These are phyloP conservation scores for Eurypyga helias DNA, from an alignment of 2,113 vertebrate species.

Conservation along the genomic window DNA sequence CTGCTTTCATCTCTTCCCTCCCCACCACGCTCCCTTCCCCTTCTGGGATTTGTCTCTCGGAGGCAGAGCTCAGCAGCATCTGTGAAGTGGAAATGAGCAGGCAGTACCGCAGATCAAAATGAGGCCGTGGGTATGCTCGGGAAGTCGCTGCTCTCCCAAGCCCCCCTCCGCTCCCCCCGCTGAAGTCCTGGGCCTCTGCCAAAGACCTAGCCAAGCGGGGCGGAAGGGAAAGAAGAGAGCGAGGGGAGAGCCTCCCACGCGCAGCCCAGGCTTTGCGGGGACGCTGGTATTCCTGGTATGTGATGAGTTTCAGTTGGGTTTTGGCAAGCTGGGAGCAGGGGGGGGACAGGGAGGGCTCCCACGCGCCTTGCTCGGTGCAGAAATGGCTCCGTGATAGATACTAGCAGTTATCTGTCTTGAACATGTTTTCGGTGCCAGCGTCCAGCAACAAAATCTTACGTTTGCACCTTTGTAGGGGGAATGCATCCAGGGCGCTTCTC, in stretches of 20 bases:
- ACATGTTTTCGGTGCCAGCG: not conserved
- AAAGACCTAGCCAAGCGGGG: conserved; percentile 70
- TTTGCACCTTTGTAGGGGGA: not conserved
- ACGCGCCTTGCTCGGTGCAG: not conserved
- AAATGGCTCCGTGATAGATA: conserved; percentile 41
- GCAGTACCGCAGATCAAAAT: conserved; percentile 82
- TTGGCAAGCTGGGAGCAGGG: conserved; percentile 33
- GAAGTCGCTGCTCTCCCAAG: conserved; percentile 73
- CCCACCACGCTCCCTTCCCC: conserved; percentile 36
- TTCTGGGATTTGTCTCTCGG: conserved; percentile 76
- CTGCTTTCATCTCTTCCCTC: conserved; percentile 72
- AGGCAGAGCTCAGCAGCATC: conserved; percentile 74
- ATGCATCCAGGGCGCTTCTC: not conserved
- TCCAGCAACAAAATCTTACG: not conserved
- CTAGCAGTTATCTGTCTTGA: not conserved
- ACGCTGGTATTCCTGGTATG: conserved; percentile 61
- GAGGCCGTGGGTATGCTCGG: conserved; percentile 79
- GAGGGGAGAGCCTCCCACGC: conserved; percentile 10
- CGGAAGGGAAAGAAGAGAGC: conserved; percentile 53
- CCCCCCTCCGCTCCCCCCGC: conserved; percentile 2
- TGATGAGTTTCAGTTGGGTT: conserved; percentile 47
- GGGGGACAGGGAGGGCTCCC: conserved; percentile 47
- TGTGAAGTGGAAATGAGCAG: conserved; percentile 84
- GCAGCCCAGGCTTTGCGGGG: conserved; percentile 59
- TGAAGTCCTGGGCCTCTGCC: conserved; percentile 84